Evolutionary conservation across 2,888 invertebrate genomes (phyloP).

Genomic region (Aphodius sticticus): DNA sequence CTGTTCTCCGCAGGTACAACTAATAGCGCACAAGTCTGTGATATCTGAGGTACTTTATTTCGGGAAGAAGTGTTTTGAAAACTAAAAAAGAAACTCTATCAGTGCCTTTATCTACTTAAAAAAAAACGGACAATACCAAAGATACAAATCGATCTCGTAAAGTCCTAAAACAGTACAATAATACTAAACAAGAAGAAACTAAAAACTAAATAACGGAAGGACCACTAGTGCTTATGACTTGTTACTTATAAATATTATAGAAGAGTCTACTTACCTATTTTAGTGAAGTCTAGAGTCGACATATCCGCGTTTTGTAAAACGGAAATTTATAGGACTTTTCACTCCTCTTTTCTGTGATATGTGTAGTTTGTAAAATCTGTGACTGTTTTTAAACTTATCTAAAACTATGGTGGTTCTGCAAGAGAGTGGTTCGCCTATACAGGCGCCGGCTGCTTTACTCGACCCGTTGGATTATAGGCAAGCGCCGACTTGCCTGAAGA

Average conservation of each 20-base stretch:
- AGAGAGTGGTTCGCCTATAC: slow-evolving; percentile 67
- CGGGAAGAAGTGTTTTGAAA: neutral
- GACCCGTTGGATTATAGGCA: slow-evolving; percentile 82
- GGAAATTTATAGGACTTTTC: neutral
- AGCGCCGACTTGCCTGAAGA: slow-evolving; percentile 84
- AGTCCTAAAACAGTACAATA: neutral
- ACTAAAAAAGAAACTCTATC: slow-evolving; percentile 7
- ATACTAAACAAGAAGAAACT: too few relatives aligned
- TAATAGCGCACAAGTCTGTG: slow-evolving; percentile 22
- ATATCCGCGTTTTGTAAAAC: neutral
- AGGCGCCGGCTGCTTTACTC: slow-evolving; percentile 68
- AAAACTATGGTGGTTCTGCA: slow-evolving; percentile 76
- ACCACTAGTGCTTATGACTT: slow-evolving; percentile 4
- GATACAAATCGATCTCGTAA: slow-evolving; percentile 9
- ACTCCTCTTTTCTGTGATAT: neutral
- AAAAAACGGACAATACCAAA: slow-evolving; percentile 18
- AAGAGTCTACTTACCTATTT: slow-evolving; percentile 10
- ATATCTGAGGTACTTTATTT: slow-evolving; percentile 8
- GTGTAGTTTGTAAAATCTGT: slow-evolving; percentile 23
- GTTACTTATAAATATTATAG: neutral
- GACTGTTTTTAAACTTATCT: slow-evolving; percentile 4
- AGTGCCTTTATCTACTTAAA: slow-evolving; percentile 18
- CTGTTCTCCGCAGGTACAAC: slow-evolving; percentile 21
- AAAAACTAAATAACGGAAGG: neutral
- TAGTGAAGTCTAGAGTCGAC: neutral